Conservation (phyloP, 2,797 vertebrate species). For the Phalloptychus januarius region DNA sequence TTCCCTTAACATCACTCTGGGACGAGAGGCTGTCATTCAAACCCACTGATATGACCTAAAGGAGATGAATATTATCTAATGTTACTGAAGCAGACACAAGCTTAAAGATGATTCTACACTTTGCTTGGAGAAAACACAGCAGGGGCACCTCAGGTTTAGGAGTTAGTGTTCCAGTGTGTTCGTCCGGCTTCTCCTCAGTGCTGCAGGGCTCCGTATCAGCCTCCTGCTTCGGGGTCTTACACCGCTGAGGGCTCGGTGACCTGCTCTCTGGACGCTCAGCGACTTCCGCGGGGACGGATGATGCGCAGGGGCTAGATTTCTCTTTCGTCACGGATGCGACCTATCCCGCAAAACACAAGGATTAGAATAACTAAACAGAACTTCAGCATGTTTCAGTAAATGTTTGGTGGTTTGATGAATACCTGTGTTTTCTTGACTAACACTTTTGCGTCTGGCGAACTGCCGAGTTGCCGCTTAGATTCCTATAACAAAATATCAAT, state of each 20-base stretch:
- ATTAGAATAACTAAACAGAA: background rate
- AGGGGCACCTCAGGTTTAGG: slow-evolving; percentile 67
- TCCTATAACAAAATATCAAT: slow-evolving; percentile 49
- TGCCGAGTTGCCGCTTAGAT: slow-evolving; percentile 42
- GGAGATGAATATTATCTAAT: background rate
- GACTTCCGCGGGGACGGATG: slow-evolving; percentile 31
- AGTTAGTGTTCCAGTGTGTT: slow-evolving; percentile 60
- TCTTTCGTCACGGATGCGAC: slow-evolving; percentile 57
- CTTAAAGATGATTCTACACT: background rate
- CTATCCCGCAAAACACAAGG: slow-evolving; percentile 39
- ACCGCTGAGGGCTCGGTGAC: slow-evolving; percentile 48
- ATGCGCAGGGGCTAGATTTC: slow-evolving; percentile 37
- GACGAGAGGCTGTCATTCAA: slow-evolving; percentile 66
- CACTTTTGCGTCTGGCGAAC: slow-evolving; percentile 53
- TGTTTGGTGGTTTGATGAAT: slow-evolving; percentile 4
- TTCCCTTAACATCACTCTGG: slow-evolving; percentile 77
- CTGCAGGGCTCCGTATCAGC: slow-evolving; percentile 44
- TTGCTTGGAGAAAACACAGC: background rate
- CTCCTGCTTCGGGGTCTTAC: slow-evolving; percentile 61
- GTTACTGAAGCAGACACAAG: background rate
- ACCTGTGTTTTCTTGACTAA: slow-evolving; percentile 71
- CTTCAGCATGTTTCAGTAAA: background rate
- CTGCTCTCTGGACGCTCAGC: slow-evolving; percentile 41
- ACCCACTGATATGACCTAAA: slow-evolving; percentile 55
- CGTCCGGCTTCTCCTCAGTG: slow-evolving; percentile 47